Percentiles rank a stretch among this genome's conserved stretches.
These are phyloP conservation scores for Rhyzopertha dominica DNA, from an alignment of 1,140 invertebrate genomes.

Conservation along the genomic window DNA sequence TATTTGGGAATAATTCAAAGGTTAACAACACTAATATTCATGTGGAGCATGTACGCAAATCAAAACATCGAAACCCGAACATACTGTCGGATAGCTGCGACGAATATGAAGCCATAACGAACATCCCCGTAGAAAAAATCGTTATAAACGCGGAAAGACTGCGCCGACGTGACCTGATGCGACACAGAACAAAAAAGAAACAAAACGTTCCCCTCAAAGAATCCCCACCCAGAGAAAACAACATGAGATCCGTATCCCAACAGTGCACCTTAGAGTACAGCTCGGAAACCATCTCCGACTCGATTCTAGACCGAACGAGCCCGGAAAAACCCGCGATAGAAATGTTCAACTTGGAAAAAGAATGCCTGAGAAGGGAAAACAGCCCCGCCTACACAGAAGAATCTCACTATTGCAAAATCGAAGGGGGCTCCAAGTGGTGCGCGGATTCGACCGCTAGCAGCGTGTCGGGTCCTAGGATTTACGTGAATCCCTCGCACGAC, in stretches of 20 bases:
- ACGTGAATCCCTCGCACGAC: constrained; percentile 31
- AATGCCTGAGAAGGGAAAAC: constrained; percentile 11
- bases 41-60: constrained; percentile 53
- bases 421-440: too few relatives aligned
- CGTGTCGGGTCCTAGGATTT: constrained; percentile 25
- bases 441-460: too few relatives aligned
- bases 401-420: constrained; percentile 17
- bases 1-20: constrained; percentile 64
- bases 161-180: constrained; percentile 30
- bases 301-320: constrained; percentile 54
- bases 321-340: constrained; percentile 20
- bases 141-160: constrained; percentile 41
- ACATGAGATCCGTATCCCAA: constrained; percentile 52
- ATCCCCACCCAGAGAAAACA: constrained; percentile 42
- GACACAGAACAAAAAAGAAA: constrained; percentile 45
- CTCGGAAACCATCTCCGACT: constrained; percentile 67
- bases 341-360: constrained; percentile 8
- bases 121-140: constrained; percentile 38
- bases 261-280: constrained; percentile 64
- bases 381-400: constrained; percentile 16
- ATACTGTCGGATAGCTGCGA: constrained; percentile 56
- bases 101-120: constrained; percentile 43
- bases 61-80: constrained; percentile 52
- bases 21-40: constrained; percentile 76
- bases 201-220: constrained; percentile 45